Percentiles rank a stretch among this genome's conserved stretches.
phyloP scores from a whole-genome alignment of 2,113 vertebrate species.

The Thunnus maccoyii region DNA sequence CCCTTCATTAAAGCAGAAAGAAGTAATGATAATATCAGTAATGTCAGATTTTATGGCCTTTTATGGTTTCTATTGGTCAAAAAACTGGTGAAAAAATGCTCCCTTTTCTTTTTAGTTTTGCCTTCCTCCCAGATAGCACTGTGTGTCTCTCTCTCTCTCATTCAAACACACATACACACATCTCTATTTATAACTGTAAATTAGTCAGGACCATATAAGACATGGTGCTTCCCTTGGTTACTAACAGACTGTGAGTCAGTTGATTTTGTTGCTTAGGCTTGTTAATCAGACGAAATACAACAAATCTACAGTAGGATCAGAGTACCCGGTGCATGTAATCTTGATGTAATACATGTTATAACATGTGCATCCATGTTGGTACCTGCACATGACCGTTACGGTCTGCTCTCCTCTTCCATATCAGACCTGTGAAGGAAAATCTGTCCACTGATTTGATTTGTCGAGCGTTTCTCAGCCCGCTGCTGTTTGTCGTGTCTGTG shows the following conservation, averaged over 20 bases:
- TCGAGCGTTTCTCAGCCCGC: background rate
- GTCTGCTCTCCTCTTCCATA: background rate
- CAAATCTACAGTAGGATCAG: background rate
- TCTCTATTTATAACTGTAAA: background rate
- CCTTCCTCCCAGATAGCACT: too few species aligned
- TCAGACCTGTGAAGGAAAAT: background rate
- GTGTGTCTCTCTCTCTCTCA: too few species aligned
- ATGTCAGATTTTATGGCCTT: too few species aligned
- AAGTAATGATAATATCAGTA: too few species aligned
- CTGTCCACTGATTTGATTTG: slow-evolving; percentile 61
- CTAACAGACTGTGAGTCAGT: background rate
- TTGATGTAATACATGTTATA: background rate
- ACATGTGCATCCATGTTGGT: background rate
- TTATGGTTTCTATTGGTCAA: too few species aligned
- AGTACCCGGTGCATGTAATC: background rate
- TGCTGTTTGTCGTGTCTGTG: slow-evolving; percentile 43
- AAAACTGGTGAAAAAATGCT: too few species aligned
- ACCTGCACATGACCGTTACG: background rate
- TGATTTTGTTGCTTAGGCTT: background rate
- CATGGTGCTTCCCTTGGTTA: background rate
- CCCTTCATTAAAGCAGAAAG: too few species aligned
- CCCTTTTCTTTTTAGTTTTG: too few species aligned
- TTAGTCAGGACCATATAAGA: background rate
- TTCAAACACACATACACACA: background rate
- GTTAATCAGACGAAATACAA: background rate